These are phyloP conservation scores for Holothuria leucospilota DNA, from an alignment of 53 echinoderm and acorn worm genomes.

Conservation along the genomic window DNA sequence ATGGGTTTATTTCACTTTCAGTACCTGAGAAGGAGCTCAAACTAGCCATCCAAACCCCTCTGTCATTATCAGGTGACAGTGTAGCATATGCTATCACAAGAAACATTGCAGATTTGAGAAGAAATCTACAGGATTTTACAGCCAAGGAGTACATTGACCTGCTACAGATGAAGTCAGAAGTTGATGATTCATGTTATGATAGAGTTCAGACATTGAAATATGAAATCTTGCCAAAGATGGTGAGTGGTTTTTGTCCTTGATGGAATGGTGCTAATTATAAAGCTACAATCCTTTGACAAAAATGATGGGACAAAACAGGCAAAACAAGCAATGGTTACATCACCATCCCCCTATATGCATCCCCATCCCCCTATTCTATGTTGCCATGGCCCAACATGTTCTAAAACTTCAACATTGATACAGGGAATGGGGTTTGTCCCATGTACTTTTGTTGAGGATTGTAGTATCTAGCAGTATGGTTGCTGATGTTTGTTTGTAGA, in stretches of 20 bases:
- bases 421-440: no score
- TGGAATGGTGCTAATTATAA: no score
- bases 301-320: no score
- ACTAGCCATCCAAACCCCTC: conserved; percentile 36
- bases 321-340: no score
- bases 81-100: conserved; percentile 73
- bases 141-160: conserved; percentile 93
- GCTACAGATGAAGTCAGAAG: conserved; percentile 74
- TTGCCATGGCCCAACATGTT: no score
- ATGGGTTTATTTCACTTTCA: neutral
- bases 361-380: no score
- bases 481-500: no score
- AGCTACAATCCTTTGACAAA: no score
- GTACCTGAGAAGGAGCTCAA: conserved; percentile 80
- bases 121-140: conserved; percentile 83
- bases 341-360: no score
- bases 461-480: no score
- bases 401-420: no score
- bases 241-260: conserved; percentile 25
- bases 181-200: conserved; percentile 63
- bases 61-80: neutral
- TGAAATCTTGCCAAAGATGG: conserved; percentile 69
- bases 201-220: conserved; percentile 75
- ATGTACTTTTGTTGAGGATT: no score
- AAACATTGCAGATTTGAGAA: conserved; percentile 73